These are phyloP conservation scores for Bombus confusus DNA, from an alignment of 1,140 invertebrate species.

Conservation along the genomic window DNA sequence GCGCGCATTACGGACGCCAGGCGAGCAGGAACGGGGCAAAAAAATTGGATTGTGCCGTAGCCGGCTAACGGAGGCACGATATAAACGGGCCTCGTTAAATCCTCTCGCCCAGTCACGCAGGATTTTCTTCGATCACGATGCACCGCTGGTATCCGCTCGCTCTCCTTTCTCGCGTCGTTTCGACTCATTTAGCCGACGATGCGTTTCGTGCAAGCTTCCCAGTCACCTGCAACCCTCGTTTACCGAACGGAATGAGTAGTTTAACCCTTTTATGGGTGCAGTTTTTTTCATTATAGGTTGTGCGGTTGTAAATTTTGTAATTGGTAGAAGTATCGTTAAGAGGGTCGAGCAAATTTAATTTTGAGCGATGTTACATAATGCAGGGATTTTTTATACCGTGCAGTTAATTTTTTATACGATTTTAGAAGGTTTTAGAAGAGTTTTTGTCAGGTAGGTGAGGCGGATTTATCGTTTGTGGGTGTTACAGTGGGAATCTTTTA, in stretches of 20 bases:
- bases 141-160: neutral
- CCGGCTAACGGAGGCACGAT: conserved; percentile 57
- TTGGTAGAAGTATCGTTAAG: neutral
- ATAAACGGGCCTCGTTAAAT: conserved; percentile 68
- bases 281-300: neutral
- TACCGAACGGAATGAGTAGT: neutral
- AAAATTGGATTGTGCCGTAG: conserved; percentile 64
- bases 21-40: conserved; percentile 23
- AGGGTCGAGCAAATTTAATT: neutral
- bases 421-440: no score
- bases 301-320: neutral
- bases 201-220: neutral
- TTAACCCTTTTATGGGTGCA: neutral
- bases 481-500: no score
- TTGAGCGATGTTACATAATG: no score
- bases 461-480: no score
- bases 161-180: neutral
- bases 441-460: no score
- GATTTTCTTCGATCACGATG: conserved; percentile 60
- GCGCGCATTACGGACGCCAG: conserved; percentile 58
- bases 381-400: neutral
- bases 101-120: conserved; percentile 66
- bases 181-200: neutral
- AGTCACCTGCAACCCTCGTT: neutral
- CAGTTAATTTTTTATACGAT: no score